phyloP scores from a whole-genome alignment of 2,113 vertebrate species.

The Misgurnus mizolepis region DNA sequence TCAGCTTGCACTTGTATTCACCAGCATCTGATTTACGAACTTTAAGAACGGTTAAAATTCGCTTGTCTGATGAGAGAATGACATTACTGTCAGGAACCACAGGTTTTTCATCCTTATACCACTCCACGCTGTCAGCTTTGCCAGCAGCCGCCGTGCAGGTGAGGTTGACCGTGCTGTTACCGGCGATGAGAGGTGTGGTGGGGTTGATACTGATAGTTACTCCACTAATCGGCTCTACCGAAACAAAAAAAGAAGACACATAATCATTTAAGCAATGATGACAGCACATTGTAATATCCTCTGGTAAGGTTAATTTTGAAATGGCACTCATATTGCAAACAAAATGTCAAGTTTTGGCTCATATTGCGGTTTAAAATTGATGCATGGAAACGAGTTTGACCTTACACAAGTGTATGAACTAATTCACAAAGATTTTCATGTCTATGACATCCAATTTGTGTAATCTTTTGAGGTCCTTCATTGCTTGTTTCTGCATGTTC shows the following conservation, averaged over 20 bases:
- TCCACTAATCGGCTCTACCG: slow-evolving; percentile 59
- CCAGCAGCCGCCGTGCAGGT: slow-evolving; percentile 60
- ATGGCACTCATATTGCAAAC: no score
- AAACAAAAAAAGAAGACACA: not conserved
- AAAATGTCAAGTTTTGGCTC: no score
- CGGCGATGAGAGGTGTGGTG: slow-evolving; percentile 49
- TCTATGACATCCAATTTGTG: no score
- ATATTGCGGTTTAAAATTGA: no score
- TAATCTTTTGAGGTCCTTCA: no score
- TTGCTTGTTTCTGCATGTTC: no score
- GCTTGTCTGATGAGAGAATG: slow-evolving; percentile 38
- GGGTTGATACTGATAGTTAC: slow-evolving; percentile 49
- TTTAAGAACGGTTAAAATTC: slow-evolving; percentile 40
- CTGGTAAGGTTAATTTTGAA: not conserved
- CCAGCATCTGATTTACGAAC: slow-evolving; percentile 67
- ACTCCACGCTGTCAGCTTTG: not conserved
- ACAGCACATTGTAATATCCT: not conserved
- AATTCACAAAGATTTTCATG: no score
- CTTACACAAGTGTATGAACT: no score
- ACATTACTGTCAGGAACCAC: slow-evolving; percentile 24
- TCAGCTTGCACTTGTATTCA: slow-evolving; percentile 57
- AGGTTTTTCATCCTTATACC: slow-evolving; percentile 58
- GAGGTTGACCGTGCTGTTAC: slow-evolving; percentile 63
- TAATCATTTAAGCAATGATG: not conserved
- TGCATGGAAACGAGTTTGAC: no score